Evolutionary conservation across 2,888 invertebrate genomes (phyloP).

Genomic region (Holacanthella duospinosa): DNA sequence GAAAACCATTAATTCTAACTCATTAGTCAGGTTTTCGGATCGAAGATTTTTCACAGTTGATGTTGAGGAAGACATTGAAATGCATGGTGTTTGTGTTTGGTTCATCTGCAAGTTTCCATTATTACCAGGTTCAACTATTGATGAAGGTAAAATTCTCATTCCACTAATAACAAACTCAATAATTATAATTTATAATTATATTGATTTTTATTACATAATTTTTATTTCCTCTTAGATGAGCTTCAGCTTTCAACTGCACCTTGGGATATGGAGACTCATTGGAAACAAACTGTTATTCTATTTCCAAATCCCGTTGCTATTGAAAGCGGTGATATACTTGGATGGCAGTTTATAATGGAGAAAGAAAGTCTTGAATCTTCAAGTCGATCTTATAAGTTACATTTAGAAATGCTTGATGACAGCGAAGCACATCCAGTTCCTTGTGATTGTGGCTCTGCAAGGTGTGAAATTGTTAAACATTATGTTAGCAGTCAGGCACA

Average conservation of each 20-base stretch:
- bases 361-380: slow-evolving; percentile 43
- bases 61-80: slow-evolving; percentile 47
- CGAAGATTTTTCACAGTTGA: slow-evolving; percentile 50
- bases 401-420: slow-evolving; percentile 58
- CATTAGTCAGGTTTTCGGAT: slow-evolving; percentile 52
- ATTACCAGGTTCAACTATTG: slow-evolving; percentile 32
- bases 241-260: slow-evolving; percentile 42
- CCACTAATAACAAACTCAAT: neutral
- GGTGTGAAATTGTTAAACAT: slow-evolving; percentile 58
- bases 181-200: neutral
- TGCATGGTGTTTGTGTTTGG: slow-evolving; percentile 59
- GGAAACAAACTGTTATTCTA: slow-evolving; percentile 65
- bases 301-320: slow-evolving; percentile 55
- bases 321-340: slow-evolving; percentile 39
- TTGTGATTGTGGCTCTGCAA: slow-evolving; percentile 64
- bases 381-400: slow-evolving; percentile 53
- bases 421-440: slow-evolving; percentile 63
- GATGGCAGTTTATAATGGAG: slow-evolving; percentile 38
- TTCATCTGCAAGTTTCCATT: slow-evolving; percentile 63
- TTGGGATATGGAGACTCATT: slow-evolving; percentile 51
- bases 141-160: slow-evolving; percentile 35
- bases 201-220: slow-evolving; percentile 1
- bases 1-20: slow-evolving; percentile 49
- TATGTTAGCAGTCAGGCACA: slow-evolving; percentile 8
- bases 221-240: slow-evolving; percentile 21